Percentiles rank a stretch among this genome's conserved stretches.
These are phyloP conservation scores for Sarotherodon lohbergeri DNA, from an alignment of 2,113 vertebrate genomes.

Conservation along the genomic window DNA sequence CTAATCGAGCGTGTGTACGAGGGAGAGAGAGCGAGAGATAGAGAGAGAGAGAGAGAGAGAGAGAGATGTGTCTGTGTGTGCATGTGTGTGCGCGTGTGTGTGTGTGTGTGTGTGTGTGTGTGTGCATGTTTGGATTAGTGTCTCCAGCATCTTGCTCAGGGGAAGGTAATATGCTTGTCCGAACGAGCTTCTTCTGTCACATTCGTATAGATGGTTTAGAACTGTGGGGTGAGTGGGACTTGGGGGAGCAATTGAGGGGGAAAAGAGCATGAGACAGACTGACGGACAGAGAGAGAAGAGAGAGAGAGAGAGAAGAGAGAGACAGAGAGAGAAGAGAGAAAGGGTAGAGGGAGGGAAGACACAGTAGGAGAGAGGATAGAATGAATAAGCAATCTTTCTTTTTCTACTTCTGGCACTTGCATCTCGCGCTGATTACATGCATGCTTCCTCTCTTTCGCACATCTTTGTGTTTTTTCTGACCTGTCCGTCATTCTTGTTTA, in stretches of 20 bases:
- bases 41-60: conserved; percentile 2
- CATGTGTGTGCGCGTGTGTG: conserved; percentile 1
- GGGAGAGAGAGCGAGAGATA: not conserved
- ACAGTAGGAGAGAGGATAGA: conserved; percentile 54
- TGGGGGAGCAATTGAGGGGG: not conserved
- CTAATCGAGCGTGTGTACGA: conserved; percentile 43
- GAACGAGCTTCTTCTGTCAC: conserved; percentile 47
- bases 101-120: conserved; percentile 6
- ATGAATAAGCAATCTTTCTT: conserved; percentile 69
- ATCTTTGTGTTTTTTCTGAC: conserved; percentile 13
- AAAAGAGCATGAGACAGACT: conserved; percentile 15
- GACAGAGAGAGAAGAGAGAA: conserved; percentile 1
- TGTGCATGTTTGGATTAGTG: conserved; percentile 58
- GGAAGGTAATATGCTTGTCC: conserved; percentile 72
- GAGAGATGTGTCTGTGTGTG: conserved; percentile 18
- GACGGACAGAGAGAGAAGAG: conserved; percentile 23
- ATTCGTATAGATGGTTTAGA: conserved; percentile 54
- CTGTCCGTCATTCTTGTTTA: conserved; percentile 52
- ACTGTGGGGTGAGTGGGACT: conserved; percentile 26
- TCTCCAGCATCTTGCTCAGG: conserved; percentile 63
- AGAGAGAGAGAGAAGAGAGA: not conserved
- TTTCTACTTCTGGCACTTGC: conserved; percentile 61
- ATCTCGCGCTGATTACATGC: conserved; percentile 56
- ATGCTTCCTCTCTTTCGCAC: conserved; percentile 43
- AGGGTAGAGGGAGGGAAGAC: conserved; percentile 15